A percentile compares a stretch with the other conserved stretches of the same genome.
Evolutionary conservation across 2,888 invertebrate genomes (phyloP).

Genomic region (Bugulina stolonifera): DNA sequence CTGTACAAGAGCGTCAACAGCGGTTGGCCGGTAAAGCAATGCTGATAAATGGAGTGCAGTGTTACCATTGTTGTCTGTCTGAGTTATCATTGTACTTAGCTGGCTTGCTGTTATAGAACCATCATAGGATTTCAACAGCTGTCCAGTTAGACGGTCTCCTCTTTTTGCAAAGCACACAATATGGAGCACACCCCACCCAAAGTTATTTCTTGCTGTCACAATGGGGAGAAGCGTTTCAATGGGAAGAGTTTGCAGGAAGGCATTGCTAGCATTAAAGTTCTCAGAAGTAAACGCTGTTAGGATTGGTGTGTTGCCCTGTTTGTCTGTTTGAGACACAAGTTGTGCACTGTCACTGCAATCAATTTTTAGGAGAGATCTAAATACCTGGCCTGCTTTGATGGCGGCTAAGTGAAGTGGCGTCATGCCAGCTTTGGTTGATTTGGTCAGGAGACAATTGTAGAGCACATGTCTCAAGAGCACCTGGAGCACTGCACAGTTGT

Average conservation of each 20-base stretch:
- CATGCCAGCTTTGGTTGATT: neutral
- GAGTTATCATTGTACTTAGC: neutral
- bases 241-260: neutral
- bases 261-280: neutral
- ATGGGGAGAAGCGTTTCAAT: neutral
- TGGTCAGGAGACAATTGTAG: neutral
- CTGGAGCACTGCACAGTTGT: neutral
- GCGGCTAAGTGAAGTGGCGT: conserved; percentile 10
- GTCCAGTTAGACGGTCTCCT: neutral
- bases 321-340: neutral
- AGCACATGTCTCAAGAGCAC: neutral
- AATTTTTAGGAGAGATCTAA: neutral
- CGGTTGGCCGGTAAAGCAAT: conserved; percentile 8
- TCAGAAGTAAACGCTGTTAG: neutral
- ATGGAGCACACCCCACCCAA: conserved; percentile 5
- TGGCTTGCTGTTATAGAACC: neutral
- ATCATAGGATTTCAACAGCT: neutral
- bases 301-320: conserved; percentile 11
- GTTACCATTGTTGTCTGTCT: conserved; percentile 13
- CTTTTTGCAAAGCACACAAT: neutral
- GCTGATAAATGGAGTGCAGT: conserved; percentile 11
- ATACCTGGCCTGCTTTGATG: neutral
- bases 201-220: neutral
- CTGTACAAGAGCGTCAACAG: neutral
- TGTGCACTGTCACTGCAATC: neutral